Base-by-base conservation (phyloP, 2,113 vertebrate species). In the Nerophis lumbriciformis region DNA sequence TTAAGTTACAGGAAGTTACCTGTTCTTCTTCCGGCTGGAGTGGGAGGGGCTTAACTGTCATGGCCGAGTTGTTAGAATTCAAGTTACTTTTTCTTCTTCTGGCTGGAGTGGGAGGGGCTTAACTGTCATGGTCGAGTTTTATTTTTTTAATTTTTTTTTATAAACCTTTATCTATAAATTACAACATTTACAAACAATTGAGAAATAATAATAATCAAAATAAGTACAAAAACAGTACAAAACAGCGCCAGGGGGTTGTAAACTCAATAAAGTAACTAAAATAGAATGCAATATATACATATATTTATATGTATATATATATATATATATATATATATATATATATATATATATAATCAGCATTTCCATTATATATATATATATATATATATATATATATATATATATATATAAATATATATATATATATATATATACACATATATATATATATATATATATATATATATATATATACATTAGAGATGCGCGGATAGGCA, bases 31-130 rank as follows among this genome's bases (percentile, higher is more conserved):
- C 82, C 75, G 62, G 69, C 8, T 42, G 28, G 1, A 50, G 61
- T 15, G 71, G 70, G 78, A 70, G 77, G 81, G 62, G 71, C 76
- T 74, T 71, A 19, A 11, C 11, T 11, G 10, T 10, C 42, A 44
- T 10, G 42, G 42, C 8, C 42, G 11, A 2, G 6, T 42, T 42
- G 39, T 42, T 8, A 42, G 6, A 2, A 0, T 42, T 42, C 6
- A 42, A 42, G 39, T 42, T 42, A 6, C 39, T 7, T 39, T 1
- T n/a, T 36, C 14, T 16, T 8, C 8, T 9, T 39, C 39, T 9
- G 9, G 15, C 1, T 5, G 2, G 2, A 6, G 11, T 57, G 1
- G 8, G 7, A 28, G 28, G 28, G 28, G 28, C 28, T 4, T 28
- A 28, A 28, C 28, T 28, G 28, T 28, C 28, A 28, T 28, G 28